A percentile compares a stretch with the other conserved stretches of the same genome.
Conservation (phyloP, 2,113 vertebrate species). For the Prionailurus bengalensis region DNA sequence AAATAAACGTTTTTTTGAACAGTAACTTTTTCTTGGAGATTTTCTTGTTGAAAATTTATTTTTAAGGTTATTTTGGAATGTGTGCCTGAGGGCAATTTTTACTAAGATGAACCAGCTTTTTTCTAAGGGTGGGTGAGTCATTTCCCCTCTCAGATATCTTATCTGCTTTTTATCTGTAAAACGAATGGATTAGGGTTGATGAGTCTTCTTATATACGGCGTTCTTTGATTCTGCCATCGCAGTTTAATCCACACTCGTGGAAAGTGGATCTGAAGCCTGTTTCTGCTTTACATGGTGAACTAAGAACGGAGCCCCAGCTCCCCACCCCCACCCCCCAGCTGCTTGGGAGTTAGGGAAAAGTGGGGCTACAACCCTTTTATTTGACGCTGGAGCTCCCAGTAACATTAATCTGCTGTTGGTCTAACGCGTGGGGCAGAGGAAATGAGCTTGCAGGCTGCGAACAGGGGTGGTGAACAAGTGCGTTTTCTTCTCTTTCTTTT, state of each 20-base stretch:
- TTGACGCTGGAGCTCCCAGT: neutral
- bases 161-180: constrained; percentile 63
- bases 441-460: neutral
- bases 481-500: neutral
- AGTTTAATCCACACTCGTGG: neutral
- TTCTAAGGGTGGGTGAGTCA: constrained; percentile 9
- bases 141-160: constrained; percentile 54
- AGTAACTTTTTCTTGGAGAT: neutral
- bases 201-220: neutral
- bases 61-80: constrained; percentile 3
- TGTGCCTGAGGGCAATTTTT: neutral
- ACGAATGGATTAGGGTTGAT: neutral
- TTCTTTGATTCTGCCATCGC: constrained; percentile 55
- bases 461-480: neutral
- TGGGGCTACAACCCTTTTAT: neutral
- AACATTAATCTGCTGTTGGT: neutral
- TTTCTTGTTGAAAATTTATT: constrained; percentile 13
- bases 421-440: neutral
- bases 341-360: neutral
- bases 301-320: neutral
- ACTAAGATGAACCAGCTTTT: constrained; percentile 15
- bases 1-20: constrained; percentile 18
- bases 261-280: constrained; percentile 51
- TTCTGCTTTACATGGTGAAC: neutral
- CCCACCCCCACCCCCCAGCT: neutral